Conservation (phyloP, 37 sponge, comb jelly and placozoan genomes). For the Beroe ovata region DNA sequence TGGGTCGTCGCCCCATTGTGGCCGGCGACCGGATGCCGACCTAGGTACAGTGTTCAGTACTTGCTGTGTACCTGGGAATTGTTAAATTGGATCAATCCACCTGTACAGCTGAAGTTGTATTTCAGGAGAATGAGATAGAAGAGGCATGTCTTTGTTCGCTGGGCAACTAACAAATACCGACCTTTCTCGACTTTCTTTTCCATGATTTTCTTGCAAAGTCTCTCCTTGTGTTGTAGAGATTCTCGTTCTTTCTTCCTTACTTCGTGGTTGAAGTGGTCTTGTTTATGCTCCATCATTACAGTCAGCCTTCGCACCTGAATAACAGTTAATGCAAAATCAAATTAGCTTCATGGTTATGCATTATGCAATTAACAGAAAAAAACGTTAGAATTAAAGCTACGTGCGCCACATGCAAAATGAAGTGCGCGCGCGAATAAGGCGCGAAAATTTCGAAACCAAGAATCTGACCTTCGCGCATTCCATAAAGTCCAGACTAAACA, state of each 20-base stretch:
- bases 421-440: background rate
- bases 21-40: background rate
- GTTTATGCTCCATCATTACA: constrained; percentile 78
- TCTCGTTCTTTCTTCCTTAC: constrained; percentile 80
- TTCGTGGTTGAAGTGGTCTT: constrained; percentile 76
- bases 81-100: too few species aligned
- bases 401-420: too few species aligned
- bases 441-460: background rate
- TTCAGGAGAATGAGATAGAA: too few species aligned
- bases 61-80: constrained; percentile 13
- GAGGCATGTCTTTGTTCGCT: too few species aligned
- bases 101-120: too few species aligned
- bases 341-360: too few species aligned
- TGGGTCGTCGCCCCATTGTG: constrained; percentile 59
- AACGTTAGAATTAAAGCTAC: too few species aligned
- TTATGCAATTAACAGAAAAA: too few species aligned
- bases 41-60: constrained; percentile 49
- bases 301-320: constrained; percentile 72
- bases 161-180: background rate
- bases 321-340: too few species aligned
- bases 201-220: constrained; percentile 68
- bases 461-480: background rate
- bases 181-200: constrained; percentile 57
- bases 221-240: constrained; percentile 72
- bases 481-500: background rate